Conservation (phyloP, 2,888 invertebrate genomes). For the Thecocarcelia acutangulata region DNA sequence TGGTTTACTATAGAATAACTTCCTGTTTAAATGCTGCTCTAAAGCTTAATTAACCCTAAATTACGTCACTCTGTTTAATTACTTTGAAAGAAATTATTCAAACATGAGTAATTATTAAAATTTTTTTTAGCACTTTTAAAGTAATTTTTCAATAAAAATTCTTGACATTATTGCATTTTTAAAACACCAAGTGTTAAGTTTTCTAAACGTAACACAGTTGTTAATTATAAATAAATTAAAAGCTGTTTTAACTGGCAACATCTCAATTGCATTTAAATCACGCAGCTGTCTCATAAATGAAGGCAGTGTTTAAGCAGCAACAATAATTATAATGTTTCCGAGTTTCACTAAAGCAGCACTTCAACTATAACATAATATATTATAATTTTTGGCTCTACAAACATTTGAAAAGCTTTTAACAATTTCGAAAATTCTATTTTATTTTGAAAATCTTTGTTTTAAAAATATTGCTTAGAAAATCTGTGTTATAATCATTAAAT, state of each 20-base stretch:
- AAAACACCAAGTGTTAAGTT: background rate
- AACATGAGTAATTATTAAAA: constrained; percentile 42
- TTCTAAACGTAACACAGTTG: background rate
- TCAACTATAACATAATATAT: too few relatives aligned
- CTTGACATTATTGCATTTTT: constrained; percentile 13
- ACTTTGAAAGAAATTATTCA: background rate
- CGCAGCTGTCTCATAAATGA: background rate
- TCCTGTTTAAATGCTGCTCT: constrained; percentile 17
- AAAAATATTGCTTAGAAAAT: too few relatives aligned
- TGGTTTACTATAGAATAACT: constrained; percentile 10
- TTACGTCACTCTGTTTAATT: constrained; percentile 33
- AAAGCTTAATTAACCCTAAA: background rate
- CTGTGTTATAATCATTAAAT: too few relatives aligned
- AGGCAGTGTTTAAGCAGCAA: too few relatives aligned
- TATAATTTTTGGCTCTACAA: too few relatives aligned
- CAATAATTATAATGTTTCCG: too few relatives aligned
- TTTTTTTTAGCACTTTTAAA: constrained; percentile 42
- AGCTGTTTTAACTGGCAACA: background rate
- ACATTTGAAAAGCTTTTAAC: too few relatives aligned
- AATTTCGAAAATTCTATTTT: too few relatives aligned
- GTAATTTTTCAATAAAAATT: constrained; percentile 42
- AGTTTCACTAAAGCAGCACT: too few relatives aligned
- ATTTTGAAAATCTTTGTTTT: too few relatives aligned
- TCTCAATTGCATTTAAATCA: background rate
- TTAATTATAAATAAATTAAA: constrained; percentile 8